Evolutionary conservation across 64 coral and sea anemone genomes (phyloP), one percentile per base, ranked within the genome.

Genomic region (Montipora sp.): DNA sequence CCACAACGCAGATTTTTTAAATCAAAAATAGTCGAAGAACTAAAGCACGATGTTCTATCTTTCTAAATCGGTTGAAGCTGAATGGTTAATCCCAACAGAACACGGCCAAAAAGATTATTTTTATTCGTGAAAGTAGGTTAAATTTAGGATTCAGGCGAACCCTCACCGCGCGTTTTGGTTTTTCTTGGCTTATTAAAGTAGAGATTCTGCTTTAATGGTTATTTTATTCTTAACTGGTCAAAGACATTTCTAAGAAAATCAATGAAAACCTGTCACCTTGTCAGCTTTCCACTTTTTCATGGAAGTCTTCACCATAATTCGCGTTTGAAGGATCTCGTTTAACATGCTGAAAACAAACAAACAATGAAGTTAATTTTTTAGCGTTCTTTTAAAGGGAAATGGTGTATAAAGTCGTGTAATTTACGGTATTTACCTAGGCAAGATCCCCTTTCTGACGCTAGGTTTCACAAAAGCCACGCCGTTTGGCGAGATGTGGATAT

Each of bases 301-400:
- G 47, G 98, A 87, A 6, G 79, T 88, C 78, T 99, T 99, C 43
- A 99, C 98, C 98, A 99, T 99, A 46, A 99, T 78, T 80, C 98
- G 85, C 19, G 98, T 99, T 51, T 99, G 81, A 48, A 99, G 72
- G 48, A 99, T 99, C 36, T 96, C 98, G 10, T 96, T 92, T 10
- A 99, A 67, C 98, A 99, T 99, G 22, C 98, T 99, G 10, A 58
- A 51, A 16, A 86, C 48, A 90, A 14, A 20, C 8, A 77, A 16
- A 75, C 21, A 15, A 71, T n/a, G 7, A 65, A 65, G 60, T 12
- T 14, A 13, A 65, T 9, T 15, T 12, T 13, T 13, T 15, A 65
- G 3, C 1, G 27, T 5, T 4, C 59, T 14, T 14, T 63, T 11
- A 14, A 15, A 63, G 59, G 59, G 27, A 36, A 63, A 63, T 16